Evolutionary conservation across 2,113 vertebrate genomes (phyloP).

Genomic region (Cheilinus undulatus): DNA sequence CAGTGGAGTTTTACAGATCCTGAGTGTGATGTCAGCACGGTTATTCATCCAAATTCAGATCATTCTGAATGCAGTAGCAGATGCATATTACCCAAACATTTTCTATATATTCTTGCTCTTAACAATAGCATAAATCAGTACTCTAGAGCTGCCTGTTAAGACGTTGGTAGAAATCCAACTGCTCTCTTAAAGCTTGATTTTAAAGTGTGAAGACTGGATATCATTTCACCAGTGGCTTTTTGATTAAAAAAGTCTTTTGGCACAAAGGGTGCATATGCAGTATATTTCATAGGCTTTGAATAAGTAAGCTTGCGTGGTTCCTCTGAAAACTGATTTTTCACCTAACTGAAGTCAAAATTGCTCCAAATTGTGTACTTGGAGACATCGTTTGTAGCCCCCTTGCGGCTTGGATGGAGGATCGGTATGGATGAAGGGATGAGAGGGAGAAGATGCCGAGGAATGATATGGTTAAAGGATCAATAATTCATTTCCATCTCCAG

Average conservation of each 20-base stretch:
- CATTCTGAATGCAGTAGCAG: neutral
- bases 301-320: slow-evolving; percentile 6
- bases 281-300: neutral
- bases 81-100: neutral
- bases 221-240: slow-evolving; percentile 16
- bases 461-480: slow-evolving; percentile 46
- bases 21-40: no score
- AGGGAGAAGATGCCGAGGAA: slow-evolving; percentile 8
- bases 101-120: neutral
- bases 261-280: neutral
- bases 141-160: slow-evolving; percentile 37
- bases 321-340: slow-evolving; percentile 9
- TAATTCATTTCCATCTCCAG: slow-evolving; percentile 57
- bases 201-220: slow-evolving; percentile 7
- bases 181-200: slow-evolving; percentile 25
- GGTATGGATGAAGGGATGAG: slow-evolving; percentile 8
- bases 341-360: neutral
- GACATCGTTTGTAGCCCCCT: neutral
- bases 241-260: neutral
- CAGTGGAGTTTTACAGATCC: no score
- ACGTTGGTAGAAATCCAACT: slow-evolving; percentile 32
- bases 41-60: no score
- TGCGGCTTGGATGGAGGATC: neutral
- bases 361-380: neutral
- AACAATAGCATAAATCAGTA: slow-evolving; percentile 45